Evolutionary conservation across 2,888 invertebrate species (phyloP).

Genomic region (Prosapia bicincta): DNA sequence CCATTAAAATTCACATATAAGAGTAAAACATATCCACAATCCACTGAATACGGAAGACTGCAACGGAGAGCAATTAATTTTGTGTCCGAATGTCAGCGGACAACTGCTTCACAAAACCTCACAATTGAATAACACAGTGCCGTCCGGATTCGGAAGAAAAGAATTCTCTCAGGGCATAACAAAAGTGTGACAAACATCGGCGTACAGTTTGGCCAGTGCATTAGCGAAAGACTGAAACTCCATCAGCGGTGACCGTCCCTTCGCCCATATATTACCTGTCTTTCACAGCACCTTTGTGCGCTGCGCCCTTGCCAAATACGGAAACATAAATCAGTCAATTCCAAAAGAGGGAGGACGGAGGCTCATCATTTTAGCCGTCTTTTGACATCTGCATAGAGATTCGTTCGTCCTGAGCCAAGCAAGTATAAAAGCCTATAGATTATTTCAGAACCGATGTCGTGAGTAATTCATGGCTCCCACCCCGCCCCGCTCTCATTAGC

Average conservation of each 20-base stretch:
- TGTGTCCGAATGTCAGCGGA: no score
- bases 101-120: not conserved
- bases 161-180: no score
- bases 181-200: no score
- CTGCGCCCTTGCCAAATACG: not conserved
- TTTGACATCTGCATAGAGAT: constrained; percentile 2
- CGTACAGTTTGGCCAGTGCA: not conserved
- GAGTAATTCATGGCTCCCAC: not conserved
- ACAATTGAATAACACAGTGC: not conserved
- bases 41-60: no score
- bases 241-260: not conserved
- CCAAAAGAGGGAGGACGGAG: not conserved
- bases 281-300: not conserved
- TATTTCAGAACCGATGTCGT: not conserved
- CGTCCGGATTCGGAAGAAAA: no score
- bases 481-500: not conserved
- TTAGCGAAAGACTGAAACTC: not conserved
- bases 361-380: not conserved
- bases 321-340: constrained; percentile 2
- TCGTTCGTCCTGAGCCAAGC: not conserved
- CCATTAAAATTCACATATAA: no score
- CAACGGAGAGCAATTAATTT: no score
- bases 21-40: no score
- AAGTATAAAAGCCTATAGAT: not conserved
- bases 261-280: not conserved